phyloP scores from a whole-genome alignment of 2,113 vertebrate species.

The Stictonetta naevosa region DNA sequence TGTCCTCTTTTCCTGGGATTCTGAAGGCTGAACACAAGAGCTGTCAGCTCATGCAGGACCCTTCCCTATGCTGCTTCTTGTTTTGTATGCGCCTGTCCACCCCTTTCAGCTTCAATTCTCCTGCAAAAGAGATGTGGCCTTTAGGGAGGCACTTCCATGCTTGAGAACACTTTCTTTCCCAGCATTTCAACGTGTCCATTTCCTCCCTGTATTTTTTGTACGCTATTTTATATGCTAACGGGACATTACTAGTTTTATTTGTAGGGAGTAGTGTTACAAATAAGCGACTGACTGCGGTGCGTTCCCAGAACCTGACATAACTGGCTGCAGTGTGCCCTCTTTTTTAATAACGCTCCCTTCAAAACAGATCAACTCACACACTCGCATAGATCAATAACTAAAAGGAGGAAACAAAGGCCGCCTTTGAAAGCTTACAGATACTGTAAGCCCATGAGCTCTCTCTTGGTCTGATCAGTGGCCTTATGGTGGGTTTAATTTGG shows the following conservation, averaged over 20 bases:
- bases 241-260: not conserved
- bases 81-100: not conserved
- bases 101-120: not conserved
- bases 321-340: not conserved
- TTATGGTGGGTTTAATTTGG: conserved; percentile 32
- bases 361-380: not conserved
- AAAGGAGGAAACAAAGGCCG: not conserved
- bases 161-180: not conserved
- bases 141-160: not conserved
- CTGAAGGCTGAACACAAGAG: not conserved
- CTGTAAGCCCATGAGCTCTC: not conserved
- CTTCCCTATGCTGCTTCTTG: not conserved
- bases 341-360: not conserved
- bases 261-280: not conserved
- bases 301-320: not conserved
- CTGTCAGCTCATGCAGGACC: rapidly evolving
- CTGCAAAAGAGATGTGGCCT: not conserved
- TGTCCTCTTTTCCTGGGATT: not conserved
- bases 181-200: not conserved
- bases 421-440: not conserved
- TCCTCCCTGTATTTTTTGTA: not conserved
- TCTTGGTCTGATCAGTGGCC: not conserved
- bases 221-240: not conserved
- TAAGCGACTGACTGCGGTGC: not conserved
- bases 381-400: not conserved